Evolutionary conservation across 2,888 invertebrate genomes (phyloP).

Genomic region (Globia sparganii): DNA sequence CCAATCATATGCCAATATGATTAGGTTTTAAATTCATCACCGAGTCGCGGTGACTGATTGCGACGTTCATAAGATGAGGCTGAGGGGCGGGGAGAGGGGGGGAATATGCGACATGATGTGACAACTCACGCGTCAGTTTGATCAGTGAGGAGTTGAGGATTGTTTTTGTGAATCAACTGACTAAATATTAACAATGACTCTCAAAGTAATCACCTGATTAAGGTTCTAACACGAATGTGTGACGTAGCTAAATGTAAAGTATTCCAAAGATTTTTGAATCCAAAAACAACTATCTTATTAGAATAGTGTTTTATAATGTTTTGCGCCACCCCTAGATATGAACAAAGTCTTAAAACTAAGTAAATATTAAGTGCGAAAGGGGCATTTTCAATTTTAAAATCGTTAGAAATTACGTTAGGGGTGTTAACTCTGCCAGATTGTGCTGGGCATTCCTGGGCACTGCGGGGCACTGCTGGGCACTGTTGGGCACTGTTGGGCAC

Average conservation of each 20-base stretch:
- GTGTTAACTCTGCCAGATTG: neutral
- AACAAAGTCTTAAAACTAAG: neutral
- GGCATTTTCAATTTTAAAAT: neutral
- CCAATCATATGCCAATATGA: constrained; percentile 49
- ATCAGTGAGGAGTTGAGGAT: neutral
- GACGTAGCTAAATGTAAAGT: neutral
- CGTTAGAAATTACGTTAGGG: neutral
- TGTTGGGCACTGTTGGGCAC: too few relatives aligned
- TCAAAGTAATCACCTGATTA: neutral
- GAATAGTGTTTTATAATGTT: too few relatives aligned
- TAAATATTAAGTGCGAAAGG: neutral
- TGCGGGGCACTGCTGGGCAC: too few relatives aligned
- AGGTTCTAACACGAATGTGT: neutral
- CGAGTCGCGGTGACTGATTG: constrained; percentile 42
- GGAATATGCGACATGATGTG: constrained; percentile 12
- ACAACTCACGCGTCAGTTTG: constrained; percentile 15
- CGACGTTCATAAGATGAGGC: constrained; percentile 3
- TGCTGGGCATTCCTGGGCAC: too few relatives aligned
- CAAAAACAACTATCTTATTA: neutral
- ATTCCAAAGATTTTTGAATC: neutral
- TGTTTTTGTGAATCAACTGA: constrained; percentile 14
- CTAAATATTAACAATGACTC: neutral
- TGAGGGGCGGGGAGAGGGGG: neutral
- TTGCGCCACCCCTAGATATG: neutral
- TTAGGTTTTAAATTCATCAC: constrained; percentile 61